Conservation (phyloP, 2,113 vertebrate genomes). For the Paramisgurnus dabryanus region DNA sequence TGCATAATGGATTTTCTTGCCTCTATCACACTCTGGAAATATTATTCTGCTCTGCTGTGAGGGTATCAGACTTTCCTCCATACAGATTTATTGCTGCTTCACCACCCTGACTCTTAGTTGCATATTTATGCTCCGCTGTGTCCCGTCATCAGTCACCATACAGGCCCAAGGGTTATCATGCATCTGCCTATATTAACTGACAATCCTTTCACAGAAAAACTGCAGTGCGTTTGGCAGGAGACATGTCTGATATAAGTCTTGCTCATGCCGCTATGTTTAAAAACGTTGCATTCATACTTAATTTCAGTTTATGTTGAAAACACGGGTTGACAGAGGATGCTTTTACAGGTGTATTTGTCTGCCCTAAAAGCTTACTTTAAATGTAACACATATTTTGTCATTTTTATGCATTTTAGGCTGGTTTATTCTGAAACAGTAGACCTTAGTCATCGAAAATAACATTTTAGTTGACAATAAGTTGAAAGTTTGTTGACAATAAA, state of each 20-base stretch:
- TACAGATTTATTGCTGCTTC: constrained; percentile 44
- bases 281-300: neutral
- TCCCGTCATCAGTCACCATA: constrained; percentile 42
- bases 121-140: constrained; percentile 48
- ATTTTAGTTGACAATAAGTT: too few species aligned
- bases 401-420: too few species aligned
- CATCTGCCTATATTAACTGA: constrained; percentile 39
- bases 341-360: too few species aligned
- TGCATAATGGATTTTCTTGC: constrained; percentile 34
- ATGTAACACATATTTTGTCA: too few species aligned
- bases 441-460: too few species aligned
- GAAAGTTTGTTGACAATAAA: too few species aligned
- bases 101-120: constrained; percentile 38
- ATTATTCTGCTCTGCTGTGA: constrained; percentile 20
- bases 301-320: too few species aligned
- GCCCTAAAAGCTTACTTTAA: too few species aligned
- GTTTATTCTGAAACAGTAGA: too few species aligned
- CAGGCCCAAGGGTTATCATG: constrained; percentile 33
- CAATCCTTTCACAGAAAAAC: constrained; percentile 33
- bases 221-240: constrained; percentile 15
- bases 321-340: too few species aligned
- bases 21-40: constrained; percentile 15
- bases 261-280: neutral
- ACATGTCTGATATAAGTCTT: constrained; percentile 24
- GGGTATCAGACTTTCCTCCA: constrained; percentile 21